A percentile compares a stretch with the other conserved stretches of the same genome.
phyloP scores from a whole-genome alignment of 2,888 invertebrate species.

The Bhutanitis thaidina region DNA sequence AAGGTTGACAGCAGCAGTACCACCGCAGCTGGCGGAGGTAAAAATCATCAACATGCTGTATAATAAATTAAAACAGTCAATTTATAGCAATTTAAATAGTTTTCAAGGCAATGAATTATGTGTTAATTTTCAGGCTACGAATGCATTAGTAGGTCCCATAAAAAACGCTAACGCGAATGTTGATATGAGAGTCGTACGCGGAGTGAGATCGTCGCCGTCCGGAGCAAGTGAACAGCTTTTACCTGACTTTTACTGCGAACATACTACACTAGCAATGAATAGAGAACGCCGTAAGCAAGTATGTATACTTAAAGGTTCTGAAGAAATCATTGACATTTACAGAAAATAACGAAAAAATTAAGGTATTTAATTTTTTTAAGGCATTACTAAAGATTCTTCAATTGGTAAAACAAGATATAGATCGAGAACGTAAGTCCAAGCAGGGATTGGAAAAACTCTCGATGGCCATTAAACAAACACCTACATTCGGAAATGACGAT shows the following conservation, averaged over 20 bases:
- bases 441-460: conserved; percentile 94
- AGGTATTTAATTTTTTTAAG: conserved; percentile 48
- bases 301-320: background rate
- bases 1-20: conserved; percentile 84
- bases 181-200: conserved; percentile 82
- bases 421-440: conserved; percentile 92
- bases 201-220: conserved; percentile 83
- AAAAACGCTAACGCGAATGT: conserved; percentile 85
- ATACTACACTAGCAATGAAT: conserved; percentile 95
- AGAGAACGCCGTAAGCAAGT: conserved; percentile 91
- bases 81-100: no score
- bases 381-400: conserved; percentile 91
- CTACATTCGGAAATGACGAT: conserved; percentile 91
- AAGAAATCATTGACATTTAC: no score
- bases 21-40: conserved; percentile 88
- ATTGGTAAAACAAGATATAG: conserved; percentile 92
- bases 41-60: conserved; percentile 17
- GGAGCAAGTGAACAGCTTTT: conserved; percentile 89
- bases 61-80: conserved; percentile 7
- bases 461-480: conserved; percentile 91
- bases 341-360: no score
- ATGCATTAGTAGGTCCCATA: conserved; percentile 84
- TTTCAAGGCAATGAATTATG: no score
- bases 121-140: conserved; percentile 80
- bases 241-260: conserved; percentile 97